Conservation (phyloP, 2,797 vertebrate genomes). For the Tadarida brasiliensis region DNA sequence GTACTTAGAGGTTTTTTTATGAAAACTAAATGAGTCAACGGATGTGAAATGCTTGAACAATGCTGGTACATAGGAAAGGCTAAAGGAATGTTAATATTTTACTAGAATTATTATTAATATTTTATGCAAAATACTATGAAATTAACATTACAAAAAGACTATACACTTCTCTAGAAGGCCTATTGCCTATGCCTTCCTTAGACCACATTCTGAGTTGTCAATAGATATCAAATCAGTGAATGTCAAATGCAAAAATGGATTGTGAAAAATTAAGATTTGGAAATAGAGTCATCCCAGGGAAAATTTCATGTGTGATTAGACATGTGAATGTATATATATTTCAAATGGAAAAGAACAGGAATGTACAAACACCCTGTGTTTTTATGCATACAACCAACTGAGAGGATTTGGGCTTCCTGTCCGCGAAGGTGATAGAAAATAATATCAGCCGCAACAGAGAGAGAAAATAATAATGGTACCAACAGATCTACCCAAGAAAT, state of each 20-base stretch:
- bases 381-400: neutral
- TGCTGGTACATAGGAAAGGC: neutral
- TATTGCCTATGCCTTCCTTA: neutral
- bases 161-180: neutral
- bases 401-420: neutral
- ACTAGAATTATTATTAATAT: neutral
- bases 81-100: slow-evolving; percentile 3
- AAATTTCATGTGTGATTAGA: neutral
- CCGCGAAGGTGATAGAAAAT: neutral
- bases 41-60: neutral
- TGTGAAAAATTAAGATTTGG: neutral
- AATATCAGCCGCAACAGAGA: neutral
- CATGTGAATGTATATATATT: neutral
- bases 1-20: neutral
- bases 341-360: neutral
- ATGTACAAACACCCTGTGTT: neutral
- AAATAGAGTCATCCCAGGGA: neutral
- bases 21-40: slow-evolving; percentile 1
- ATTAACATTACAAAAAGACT: neutral
- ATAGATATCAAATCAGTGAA: neutral
- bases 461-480: neutral
- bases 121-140: neutral
- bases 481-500: neutral
- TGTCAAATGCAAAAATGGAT: neutral
- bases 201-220: neutral